A percentile compares a stretch with the other conserved stretches of the same genome.
Evolutionary conservation across 2,888 invertebrate genomes (phyloP).

Genomic region (Harmothoe impar): DNA sequence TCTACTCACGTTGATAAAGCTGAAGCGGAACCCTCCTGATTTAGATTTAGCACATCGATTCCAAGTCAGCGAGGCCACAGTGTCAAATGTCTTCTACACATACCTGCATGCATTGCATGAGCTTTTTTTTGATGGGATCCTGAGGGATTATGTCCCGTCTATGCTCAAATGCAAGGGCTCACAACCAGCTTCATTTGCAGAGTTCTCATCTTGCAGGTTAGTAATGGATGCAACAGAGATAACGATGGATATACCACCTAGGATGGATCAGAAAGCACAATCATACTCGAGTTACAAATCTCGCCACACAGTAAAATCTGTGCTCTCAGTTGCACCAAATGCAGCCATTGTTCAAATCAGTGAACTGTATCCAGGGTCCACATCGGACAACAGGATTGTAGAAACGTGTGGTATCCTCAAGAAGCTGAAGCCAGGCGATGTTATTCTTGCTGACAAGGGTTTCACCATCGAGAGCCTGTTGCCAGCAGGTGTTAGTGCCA

Average conservation of each 20-base stretch:
- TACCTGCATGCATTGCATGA: constrained; percentile 27
- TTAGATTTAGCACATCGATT: constrained; percentile 57
- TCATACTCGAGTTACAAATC: constrained; percentile 43
- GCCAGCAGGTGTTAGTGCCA: no score
- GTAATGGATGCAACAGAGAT: constrained; percentile 64
- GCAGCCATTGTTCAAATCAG: constrained; percentile 52
- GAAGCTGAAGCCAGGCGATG: no score
- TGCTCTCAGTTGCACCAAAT: constrained; percentile 63
- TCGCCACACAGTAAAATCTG: constrained; percentile 61
- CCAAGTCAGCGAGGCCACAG: constrained; percentile 13
- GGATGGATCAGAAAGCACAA: constrained; percentile 5
- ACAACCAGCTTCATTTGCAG: constrained; percentile 45
- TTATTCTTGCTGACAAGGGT: no score
- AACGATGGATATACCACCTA: constrained; percentile 52
- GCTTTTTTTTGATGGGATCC: background rate
- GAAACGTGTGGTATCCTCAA: no score
- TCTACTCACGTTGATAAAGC: constrained; percentile 55
- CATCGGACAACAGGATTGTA: background rate
- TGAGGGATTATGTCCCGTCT: constrained; percentile 43
- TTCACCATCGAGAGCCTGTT: no score
- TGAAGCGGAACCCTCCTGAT: constrained; percentile 3
- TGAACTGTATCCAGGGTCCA: constrained; percentile 62
- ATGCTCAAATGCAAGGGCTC: constrained; percentile 55
- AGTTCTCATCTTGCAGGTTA: constrained; percentile 5
- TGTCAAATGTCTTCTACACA: constrained; percentile 36